A percentile compares a stretch with the other conserved stretches of the same genome.
phyloP scores from a whole-genome alignment of 2,113 vertebrate genomes.

The Rhinopomastus cyanomelas region DNA sequence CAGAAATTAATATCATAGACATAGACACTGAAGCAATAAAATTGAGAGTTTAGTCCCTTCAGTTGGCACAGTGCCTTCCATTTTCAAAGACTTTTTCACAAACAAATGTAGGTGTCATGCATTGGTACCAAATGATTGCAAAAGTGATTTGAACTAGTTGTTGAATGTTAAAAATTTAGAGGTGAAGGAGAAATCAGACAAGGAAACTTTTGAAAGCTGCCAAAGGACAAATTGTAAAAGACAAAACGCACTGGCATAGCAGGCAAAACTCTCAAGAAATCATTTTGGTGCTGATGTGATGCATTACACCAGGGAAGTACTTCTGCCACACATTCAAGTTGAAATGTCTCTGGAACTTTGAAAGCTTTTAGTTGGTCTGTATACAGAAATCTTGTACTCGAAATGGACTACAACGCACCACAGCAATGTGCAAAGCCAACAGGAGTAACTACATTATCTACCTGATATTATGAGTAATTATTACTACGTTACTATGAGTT shows the following conservation, averaged over 20 bases:
- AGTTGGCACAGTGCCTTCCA: background rate
- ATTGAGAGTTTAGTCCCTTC: background rate
- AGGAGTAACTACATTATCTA: background rate
- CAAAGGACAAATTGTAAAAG: background rate
- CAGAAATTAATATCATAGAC: background rate
- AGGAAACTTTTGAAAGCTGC: background rate
- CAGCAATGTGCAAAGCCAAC: background rate
- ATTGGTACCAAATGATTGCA: background rate
- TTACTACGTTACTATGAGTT: too few species aligned
- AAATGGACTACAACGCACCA: background rate
- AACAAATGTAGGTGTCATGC: background rate
- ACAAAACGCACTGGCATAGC: accelerated
- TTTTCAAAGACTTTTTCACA: background rate
- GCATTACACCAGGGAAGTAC: background rate
- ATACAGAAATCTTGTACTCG: background rate
- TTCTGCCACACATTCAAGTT: background rate
- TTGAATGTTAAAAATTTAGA: background rate
- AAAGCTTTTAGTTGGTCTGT: background rate
- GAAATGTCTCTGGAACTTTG: background rate
- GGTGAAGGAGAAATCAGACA: background rate
- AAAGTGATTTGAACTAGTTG: background rate
- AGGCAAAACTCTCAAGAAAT: background rate
- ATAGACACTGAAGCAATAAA: background rate
- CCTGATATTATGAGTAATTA: background rate
- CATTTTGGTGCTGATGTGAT: background rate